Base-by-base conservation (phyloP, 2,888 invertebrate genomes). In the Polyommatus iphigenia region DNA sequence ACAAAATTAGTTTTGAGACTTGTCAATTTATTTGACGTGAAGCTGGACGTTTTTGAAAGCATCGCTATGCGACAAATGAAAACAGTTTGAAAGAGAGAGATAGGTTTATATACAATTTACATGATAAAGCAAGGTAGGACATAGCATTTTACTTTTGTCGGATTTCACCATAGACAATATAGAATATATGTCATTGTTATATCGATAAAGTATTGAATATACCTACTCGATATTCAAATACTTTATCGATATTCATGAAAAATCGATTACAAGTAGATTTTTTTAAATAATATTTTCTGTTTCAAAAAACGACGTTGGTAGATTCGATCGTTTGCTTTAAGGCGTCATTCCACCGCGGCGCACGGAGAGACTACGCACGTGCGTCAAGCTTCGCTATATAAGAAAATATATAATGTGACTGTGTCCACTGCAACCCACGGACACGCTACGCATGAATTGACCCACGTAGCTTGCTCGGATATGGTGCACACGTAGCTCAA, bases 1-100 rank as follows among this genome's bases (percentile, higher is more conserved):
- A 54, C 50, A 75, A 75, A 29, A 75, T 32, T 29, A 67, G 29
- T 67, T 67, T 67, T 67, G 29, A 67, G 67, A 67, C 67, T 67
- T 67, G 67, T 87, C 87, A 88, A 91, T 87, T 89, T 90, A 90
- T 87, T 91, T 90, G 89, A 91, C 88, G 91, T 92, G 91, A 92
- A 92, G 89, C 29, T 29, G 50, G 75, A 75, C 75, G 50, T 75
- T 88, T 85, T 79, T 86, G 88, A 90, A 91, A 89, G 91, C 91
- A 91, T 91, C 91, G 85, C 79, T 80, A 87, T 54, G 80, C 85
- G 81, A 80, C 82, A 73, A 83, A 82, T 82, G 76, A 32, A 50
- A 80, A 81, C 54, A n/a, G 54, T 50, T 41, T 32, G n/a, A 72
- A 32, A 72, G 62, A 73, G 72, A 77, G 67, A 78, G 77, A 78